phyloP scores from a whole-genome alignment of 2,888 invertebrate species.

The Bellardia pandia region DNA sequence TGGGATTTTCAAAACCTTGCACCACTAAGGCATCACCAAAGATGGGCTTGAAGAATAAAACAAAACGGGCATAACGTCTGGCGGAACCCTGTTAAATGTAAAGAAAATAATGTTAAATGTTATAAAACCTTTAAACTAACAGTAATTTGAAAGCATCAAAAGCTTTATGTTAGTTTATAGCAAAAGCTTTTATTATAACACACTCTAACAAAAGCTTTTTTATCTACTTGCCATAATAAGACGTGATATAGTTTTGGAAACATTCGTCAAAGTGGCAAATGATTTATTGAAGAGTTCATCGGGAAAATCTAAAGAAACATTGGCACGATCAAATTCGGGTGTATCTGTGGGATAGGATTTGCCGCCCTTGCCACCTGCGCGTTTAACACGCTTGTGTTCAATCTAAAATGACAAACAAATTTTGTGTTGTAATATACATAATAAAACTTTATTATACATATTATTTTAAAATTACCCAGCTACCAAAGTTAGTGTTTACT shows the following conservation, averaged over 20 bases:
- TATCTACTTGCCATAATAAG: conserved; percentile 86
- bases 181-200: conserved; percentile 30
- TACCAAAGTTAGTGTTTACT: conserved; percentile 10
- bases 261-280: conserved; percentile 86
- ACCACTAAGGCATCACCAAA: conserved; percentile 90
- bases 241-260: conserved; percentile 86
- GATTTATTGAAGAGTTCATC: conserved; percentile 86
- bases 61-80: conserved; percentile 88
- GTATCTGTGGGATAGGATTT: conserved; percentile 84
- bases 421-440: background rate
- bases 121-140: background rate
- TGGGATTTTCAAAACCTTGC: conserved; percentile 87
- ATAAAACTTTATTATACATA: background rate
- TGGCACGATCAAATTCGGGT: conserved; percentile 84
- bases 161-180: conserved; percentile 31
- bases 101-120: conserved; percentile 23
- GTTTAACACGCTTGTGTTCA: conserved; percentile 70
- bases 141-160: conserved; percentile 1
- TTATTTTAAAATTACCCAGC: background rate
- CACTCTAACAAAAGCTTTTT: conserved; percentile 11
- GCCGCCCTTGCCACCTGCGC: conserved; percentile 76
- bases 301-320: conserved; percentile 87
- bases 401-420: conserved; percentile 37
- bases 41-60: conserved; percentile 90
- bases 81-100: conserved; percentile 89